Percentiles rank a stretch among this genome's conserved stretches.
Conservation (phyloP, 2,888 invertebrate species). For the Erpobdella octoculata region DNA sequence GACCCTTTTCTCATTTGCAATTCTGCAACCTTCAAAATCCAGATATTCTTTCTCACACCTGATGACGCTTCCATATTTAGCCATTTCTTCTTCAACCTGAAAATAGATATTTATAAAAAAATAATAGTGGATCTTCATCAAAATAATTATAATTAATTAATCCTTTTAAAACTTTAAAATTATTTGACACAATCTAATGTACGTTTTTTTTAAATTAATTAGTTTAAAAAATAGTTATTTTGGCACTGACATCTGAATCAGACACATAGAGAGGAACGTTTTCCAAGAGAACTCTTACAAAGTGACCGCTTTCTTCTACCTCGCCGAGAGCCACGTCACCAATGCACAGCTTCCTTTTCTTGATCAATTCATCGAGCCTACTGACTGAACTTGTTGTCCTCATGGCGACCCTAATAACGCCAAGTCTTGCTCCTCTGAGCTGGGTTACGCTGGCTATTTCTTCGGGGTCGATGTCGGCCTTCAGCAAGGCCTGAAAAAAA, state of each 20-base stretch:
- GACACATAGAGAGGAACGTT: conserved; percentile 23
- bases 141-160: too few species aligned
- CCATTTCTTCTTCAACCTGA: conserved; percentile 26
- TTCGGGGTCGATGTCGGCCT: conserved; percentile 23
- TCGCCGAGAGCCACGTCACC: conserved; percentile 12
- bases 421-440: not conserved
- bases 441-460: conserved; percentile 23
- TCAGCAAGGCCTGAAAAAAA: conserved; percentile 12
- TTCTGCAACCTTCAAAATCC: conserved; percentile 1
- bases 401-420: conserved; percentile 25
- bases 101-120: not conserved
- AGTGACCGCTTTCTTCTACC: not conserved
- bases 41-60: conserved; percentile 19
- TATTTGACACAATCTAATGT: too few species aligned
- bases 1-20: conserved; percentile 23
- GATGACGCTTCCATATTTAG: conserved; percentile 14
- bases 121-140: too few species aligned
- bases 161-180: too few species aligned
- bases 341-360: not conserved
- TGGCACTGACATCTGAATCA: conserved; percentile 23
- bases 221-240: too few species aligned
- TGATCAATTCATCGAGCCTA: conserved; percentile 3
- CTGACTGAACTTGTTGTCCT: not conserved
- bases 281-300: conserved; percentile 16
- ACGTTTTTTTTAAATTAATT: too few species aligned